Percentiles rank a stretch among this genome's conserved stretches.
phyloP scores from a whole-genome alignment of 2,797 vertebrate species.

The Liparis tanakae region DNA sequence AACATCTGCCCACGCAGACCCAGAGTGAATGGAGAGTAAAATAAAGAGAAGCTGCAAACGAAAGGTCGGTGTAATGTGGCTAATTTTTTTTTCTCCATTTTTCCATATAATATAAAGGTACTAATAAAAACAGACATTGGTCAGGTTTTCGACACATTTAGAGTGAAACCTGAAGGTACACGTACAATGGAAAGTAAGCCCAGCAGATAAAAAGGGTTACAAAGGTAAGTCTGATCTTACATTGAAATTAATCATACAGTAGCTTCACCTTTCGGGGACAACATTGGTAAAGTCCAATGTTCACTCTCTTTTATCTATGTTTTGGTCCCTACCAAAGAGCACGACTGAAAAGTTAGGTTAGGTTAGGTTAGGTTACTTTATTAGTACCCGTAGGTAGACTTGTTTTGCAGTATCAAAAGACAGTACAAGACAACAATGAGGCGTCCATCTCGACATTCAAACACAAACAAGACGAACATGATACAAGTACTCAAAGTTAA shows the following conservation, averaged over 20 bases:
- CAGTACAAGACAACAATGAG: too few relatives aligned
- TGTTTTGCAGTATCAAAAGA: too few relatives aligned
- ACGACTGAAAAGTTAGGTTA: too few relatives aligned
- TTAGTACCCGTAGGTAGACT: too few relatives aligned
- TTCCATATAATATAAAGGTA: background rate
- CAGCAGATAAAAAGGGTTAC: background rate
- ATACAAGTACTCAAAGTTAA: too few relatives aligned
- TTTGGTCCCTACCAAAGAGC: background rate
- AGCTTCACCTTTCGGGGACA: background rate
- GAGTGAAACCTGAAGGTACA: too few relatives aligned
- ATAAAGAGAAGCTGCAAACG: background rate
- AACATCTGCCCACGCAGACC: constrained; percentile 1
- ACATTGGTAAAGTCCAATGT: background rate
- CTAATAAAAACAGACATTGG: background rate
- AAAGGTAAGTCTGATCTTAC: too few relatives aligned
- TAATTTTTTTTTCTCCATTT: background rate
- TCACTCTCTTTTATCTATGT: background rate
- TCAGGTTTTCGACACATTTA: background rate
- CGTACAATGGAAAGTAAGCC: background rate
- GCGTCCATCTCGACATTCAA: too few relatives aligned
- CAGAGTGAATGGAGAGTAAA: background rate
- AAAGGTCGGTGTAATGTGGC: background rate
- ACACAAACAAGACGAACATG: too few relatives aligned
- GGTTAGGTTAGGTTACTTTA: too few relatives aligned
- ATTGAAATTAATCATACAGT: background rate